Percentiles rank a stretch among this genome's conserved stretches.
phyloP scores from a whole-genome alignment of 2,797 vertebrate species.

The Notolabrus celidotus region DNA sequence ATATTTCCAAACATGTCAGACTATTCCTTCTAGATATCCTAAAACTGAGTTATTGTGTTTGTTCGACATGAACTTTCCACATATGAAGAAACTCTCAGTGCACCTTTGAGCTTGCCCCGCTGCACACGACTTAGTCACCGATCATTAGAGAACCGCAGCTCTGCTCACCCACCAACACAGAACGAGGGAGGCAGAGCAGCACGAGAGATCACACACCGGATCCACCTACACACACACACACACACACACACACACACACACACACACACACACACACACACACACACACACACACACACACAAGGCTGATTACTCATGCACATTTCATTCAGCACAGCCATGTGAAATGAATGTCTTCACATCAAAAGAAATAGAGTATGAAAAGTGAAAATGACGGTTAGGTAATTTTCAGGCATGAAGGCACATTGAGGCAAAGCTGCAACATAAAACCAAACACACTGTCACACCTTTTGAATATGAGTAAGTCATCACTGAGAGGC shows the following conservation, averaged over 20 bases:
- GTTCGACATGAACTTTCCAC: background rate
- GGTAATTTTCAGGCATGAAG: slow-evolving; percentile 50
- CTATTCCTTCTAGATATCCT: background rate
- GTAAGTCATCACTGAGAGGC: slow-evolving; percentile 13
- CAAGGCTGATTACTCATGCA: slow-evolving; percentile 51
- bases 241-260: background rate
- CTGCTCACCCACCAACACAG: slow-evolving; percentile 15
- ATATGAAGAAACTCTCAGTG: slow-evolving; percentile 4
- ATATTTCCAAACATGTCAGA: too few relatives aligned
- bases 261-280: too few relatives aligned
- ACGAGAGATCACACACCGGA: background rate
- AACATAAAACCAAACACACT: slow-evolving; percentile 28
- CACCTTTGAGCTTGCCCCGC: background rate
- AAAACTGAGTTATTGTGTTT: background rate
- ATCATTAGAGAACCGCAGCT: slow-evolving; percentile 7
- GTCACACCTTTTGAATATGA: slow-evolving; percentile 35
- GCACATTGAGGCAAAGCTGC: slow-evolving; percentile 15
- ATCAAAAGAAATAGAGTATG: slow-evolving; percentile 55
- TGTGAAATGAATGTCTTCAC: slow-evolving; percentile 55
- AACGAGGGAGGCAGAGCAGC: slow-evolving; percentile 11
- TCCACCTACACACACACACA: slow-evolving; percentile 9
- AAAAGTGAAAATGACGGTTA: slow-evolving; percentile 46
- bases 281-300: slow-evolving; percentile 9
- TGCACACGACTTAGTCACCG: slow-evolving; percentile 5
- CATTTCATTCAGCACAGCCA: slow-evolving; percentile 49